Percentiles rank a stretch among this genome's conserved stretches.
phyloP scores from a whole-genome alignment of 1,140 invertebrate species.

The Solenopsis fugax region DNA sequence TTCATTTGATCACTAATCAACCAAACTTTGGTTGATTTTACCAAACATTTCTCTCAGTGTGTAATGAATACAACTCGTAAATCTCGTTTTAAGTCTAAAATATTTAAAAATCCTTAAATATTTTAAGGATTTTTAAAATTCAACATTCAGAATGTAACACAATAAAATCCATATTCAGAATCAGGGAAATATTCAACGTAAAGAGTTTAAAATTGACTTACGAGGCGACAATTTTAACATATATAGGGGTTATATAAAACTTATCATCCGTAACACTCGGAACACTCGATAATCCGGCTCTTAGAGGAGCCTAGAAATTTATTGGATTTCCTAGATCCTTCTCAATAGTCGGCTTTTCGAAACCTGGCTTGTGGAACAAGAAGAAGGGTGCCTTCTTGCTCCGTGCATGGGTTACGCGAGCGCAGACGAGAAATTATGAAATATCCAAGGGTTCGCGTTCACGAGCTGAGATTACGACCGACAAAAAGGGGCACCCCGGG shows the following conservation, averaged over 20 bases:
- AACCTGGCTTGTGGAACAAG: neutral
- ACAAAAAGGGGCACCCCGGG: slow-evolving; percentile 11
- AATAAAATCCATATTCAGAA: neutral
- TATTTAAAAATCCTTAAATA: neutral
- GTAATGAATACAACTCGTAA: neutral
- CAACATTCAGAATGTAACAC: neutral
- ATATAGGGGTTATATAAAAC: neutral
- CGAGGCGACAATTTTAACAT: neutral
- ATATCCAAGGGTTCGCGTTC: slow-evolving; percentile 36
- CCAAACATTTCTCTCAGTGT: too few relatives aligned
- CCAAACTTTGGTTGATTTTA: too few relatives aligned
- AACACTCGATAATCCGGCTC: slow-evolving; percentile 1
- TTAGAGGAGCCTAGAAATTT: neutral
- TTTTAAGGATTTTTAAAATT: neutral
- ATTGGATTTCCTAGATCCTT: slow-evolving; percentile 12
- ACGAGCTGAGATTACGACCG: slow-evolving; percentile 46
- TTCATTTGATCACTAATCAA: too few relatives aligned
- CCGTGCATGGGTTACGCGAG: neutral
- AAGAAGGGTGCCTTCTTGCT: neutral
- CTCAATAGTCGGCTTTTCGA: neutral
- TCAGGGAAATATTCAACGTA: neutral
- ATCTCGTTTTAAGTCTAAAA: neutral
- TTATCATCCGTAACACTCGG: neutral
- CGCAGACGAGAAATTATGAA: slow-evolving; percentile 52
- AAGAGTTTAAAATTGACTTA: slow-evolving; percentile 12